A percentile compares a stretch with the other conserved stretches of the same genome.
These are phyloP conservation scores for Ailurus styani DNA, from an alignment of 2,113 vertebrate genomes.

Conservation along the genomic window DNA sequence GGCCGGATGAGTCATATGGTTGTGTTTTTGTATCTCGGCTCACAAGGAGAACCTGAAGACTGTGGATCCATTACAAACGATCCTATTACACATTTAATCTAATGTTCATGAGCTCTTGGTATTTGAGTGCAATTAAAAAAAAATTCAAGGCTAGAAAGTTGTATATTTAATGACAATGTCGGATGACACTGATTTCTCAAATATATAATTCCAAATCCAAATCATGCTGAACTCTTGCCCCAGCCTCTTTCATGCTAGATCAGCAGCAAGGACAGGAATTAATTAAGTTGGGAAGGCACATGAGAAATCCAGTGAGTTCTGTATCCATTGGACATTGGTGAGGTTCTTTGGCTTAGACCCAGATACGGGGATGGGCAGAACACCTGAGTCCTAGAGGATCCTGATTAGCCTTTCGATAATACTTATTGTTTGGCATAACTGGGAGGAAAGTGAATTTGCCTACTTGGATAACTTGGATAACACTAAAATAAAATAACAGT, in stretches of 20 bases:
- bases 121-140: background rate
- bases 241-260: background rate
- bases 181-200: background rate
- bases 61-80: background rate
- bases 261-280: background rate
- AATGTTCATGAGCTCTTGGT: background rate
- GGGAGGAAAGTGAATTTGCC: background rate
- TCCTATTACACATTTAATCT: background rate
- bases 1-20: background rate
- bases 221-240: background rate
- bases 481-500: background rate
- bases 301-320: background rate
- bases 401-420: background rate
- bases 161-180: background rate
- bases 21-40: background rate
- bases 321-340: background rate
- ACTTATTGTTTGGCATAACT: background rate
- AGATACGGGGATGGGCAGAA: background rate
- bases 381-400: background rate
- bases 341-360: background rate
- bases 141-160: background rate
- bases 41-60: background rate
- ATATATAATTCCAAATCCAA: background rate
- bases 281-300: background rate
- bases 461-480: background rate